A percentile compares a stretch with the other conserved stretches of the same genome.
These are phyloP conservation scores for Mesitornis unicolor DNA, from an alignment of 2,113 vertebrate species.

Conservation along the genomic window DNA sequence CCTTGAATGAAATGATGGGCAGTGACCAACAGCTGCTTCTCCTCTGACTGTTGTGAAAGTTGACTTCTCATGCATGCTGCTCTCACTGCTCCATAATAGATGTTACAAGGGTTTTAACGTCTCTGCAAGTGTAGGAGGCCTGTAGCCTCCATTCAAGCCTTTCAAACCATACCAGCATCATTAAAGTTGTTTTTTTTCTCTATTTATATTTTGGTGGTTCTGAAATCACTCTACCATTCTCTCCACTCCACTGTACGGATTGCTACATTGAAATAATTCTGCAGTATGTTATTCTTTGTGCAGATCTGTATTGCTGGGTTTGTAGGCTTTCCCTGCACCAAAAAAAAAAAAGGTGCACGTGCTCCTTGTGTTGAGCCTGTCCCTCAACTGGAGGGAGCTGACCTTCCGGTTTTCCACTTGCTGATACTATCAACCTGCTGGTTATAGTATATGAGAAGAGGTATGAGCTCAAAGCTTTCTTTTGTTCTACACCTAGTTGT, in stretches of 20 bases:
- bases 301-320: background rate
- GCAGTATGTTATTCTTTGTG: background rate
- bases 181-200: too few relatives aligned
- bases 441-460: background rate
- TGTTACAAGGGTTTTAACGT: background rate
- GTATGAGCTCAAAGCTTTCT: background rate
- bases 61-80: background rate
- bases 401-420: background rate
- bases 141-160: background rate
- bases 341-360: accelerated
- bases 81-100: background rate
- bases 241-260: background rate
- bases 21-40: background rate
- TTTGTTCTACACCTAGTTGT: conserved; percentile 2
- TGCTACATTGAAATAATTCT: background rate
- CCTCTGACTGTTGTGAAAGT: background rate
- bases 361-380: background rate
- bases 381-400: background rate
- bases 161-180: background rate
- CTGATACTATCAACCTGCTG: background rate
- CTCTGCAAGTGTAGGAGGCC: background rate
- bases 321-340: background rate
- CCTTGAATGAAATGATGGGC: background rate
- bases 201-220: background rate
- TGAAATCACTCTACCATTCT: background rate